These are phyloP conservation scores for Thaumetopoea pityocampa DNA, from an alignment of 1,140 invertebrate genomes.

Conservation along the genomic window DNA sequence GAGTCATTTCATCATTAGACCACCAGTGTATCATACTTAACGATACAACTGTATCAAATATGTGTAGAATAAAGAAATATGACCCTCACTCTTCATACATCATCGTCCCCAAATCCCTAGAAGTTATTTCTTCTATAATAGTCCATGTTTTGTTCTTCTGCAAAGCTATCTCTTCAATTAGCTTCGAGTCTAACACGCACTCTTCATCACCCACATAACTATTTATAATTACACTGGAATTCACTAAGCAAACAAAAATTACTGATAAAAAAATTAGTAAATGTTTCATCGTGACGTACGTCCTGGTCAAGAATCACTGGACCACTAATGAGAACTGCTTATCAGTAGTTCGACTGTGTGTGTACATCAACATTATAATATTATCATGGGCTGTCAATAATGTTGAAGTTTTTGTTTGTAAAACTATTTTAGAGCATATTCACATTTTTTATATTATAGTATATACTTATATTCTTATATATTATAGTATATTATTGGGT, in stretches of 20 bases:
- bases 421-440: too few species aligned
- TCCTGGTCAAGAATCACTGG: too few species aligned
- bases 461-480: too few species aligned
- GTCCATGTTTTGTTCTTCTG: conserved; percentile 23
- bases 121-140: conserved; percentile 21
- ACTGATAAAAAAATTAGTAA: not conserved
- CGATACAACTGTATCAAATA: not conserved
- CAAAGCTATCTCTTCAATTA: conserved; percentile 21
- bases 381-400: too few species aligned
- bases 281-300: too few species aligned
- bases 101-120: conserved; percentile 13
- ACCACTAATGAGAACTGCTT: too few species aligned
- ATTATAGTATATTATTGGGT: too few species aligned
- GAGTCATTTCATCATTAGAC: too few species aligned
- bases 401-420: too few species aligned
- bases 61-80: not conserved
- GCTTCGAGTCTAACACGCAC: conserved; percentile 15
- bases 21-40: not conserved
- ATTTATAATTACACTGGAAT: conserved; percentile 16
- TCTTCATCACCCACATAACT: conserved; percentile 17
- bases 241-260: not conserved
- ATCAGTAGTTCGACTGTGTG: too few species aligned
- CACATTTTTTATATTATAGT: too few species aligned
- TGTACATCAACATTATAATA: too few species aligned
- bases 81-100: conserved; percentile 75